Base-by-base conservation (phyloP, 2,888 invertebrate genomes). In the Megamerina dolium region DNA sequence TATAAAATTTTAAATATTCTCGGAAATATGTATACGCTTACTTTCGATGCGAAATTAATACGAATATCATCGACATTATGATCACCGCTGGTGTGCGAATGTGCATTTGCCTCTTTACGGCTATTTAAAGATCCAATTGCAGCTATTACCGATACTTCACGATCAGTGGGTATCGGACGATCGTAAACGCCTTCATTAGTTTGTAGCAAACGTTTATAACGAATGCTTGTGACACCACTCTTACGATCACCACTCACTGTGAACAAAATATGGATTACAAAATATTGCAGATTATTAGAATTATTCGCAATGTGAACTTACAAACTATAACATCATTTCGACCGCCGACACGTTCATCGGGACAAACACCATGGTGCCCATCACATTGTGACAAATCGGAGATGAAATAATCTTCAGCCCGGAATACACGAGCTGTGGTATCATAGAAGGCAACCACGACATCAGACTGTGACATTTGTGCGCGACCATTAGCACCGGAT, bases 81-180 rank as follows among this genome's bases (percentile, higher is more conserved):
- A 50, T 70, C 70, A 43, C 63, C 61, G 46, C 62, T 56, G 9
- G 67, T 66, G 43, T 72, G 70, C 4, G 81, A 80, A 66, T 92
- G 92, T 0, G 90, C 86, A 58, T 89, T 89, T 5, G 91, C 89
- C 65, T 92, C 90, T 55, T 81, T 81, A 40, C 81, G 73, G 0
- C 79, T 75, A 74, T 89, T 90, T 21, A 93, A 74, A 0, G 85
- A 84, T 0, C 93, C 92, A 55, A 92, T 87, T 4, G 92, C 92
- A 0, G 90, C 91, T 41, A 93, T 87, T 4, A 92, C 83, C 19
- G 83, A 86, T 18, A 85, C 82, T 21, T 85, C 81, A 1, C 81
- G 74, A 18, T 82, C 77, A 2, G 76, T 74, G 1, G 83, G 77
- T 38, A 88, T 79, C 51, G 83, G 79, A 53, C 77, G 75, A 68